Evolutionary conservation across 2,113 vertebrate species (phyloP), one percentile per base, ranked within the genome.

Genomic region (Neotoma lepida): DNA sequence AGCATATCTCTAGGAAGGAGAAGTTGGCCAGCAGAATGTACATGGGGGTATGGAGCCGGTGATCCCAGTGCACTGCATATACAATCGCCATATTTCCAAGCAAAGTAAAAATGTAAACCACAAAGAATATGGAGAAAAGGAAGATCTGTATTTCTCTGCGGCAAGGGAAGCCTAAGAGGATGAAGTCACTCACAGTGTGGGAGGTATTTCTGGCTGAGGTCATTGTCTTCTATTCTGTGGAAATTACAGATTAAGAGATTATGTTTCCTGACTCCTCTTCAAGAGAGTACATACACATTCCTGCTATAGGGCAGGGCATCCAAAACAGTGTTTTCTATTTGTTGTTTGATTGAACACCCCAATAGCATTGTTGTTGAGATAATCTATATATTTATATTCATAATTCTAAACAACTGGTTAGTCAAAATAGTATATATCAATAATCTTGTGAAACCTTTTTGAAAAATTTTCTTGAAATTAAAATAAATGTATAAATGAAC

Each of bases 1-100:
- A 98, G 94, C 97, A 98, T 49, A 98, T 97, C 90, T 98, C 98
- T 5, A 97, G 89, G 77, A 97, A 97, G 89, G 97, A 96, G 84
- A 97, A 97, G 56, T 96, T 96, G 74, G 97, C 97, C 30, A 98
- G 96, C 41, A 98, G 96, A 22, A 98, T 94, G 86, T 98, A 98
- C 98, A 98, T 98, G 8, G 98, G 97, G 2, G 88, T 98, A 6
- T 89, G 96, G 6, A 98, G 96, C 2, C n/a, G 94, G 9, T 6
- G 95, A 82, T 95, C 97, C 58, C 18, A 89, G 87, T 15, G 71
- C 44, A 98, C 97, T 0, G 96, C 95, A 51, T 63, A 97, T 84
- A 98, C 58, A 7, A 97, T 97, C 30, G 95, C 97, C 68, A 94
- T 88, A n/a, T 98, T 98, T 93, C 97, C 95, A 44, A 86, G 81